These are phyloP conservation scores for Hippopotamyrus pictus DNA, from an alignment of 2,797 vertebrate genomes.

Conservation along the genomic window DNA sequence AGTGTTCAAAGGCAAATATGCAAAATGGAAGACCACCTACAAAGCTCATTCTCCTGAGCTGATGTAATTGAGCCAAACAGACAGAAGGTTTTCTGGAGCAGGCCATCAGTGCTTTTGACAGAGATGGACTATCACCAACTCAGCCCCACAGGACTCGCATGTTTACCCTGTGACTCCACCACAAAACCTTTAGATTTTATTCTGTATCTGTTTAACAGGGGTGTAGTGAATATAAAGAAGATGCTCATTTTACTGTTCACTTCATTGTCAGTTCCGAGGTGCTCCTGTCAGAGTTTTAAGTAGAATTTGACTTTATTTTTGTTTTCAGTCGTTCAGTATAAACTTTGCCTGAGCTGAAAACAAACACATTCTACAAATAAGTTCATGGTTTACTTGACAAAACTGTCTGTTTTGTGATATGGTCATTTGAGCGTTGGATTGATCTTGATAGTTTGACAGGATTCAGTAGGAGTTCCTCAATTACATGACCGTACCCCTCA, in stretches of 20 bases:
- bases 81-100: background rate
- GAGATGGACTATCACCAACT: background rate
- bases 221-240: background rate
- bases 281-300: background rate
- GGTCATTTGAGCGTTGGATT: background rate
- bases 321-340: background rate
- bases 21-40: background rate
- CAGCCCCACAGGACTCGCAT: background rate
- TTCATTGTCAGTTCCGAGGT: background rate
- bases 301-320: background rate
- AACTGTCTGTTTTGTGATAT: background rate
- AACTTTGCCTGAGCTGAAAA: background rate
- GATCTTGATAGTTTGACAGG: background rate
- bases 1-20: background rate
- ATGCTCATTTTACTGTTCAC: background rate
- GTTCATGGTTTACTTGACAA: background rate
- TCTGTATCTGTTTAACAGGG: background rate
- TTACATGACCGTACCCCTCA: background rate
- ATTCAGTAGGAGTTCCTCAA: background rate
- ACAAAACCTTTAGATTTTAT: background rate
- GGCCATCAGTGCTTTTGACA: background rate
- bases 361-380: too few species aligned
- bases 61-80: background rate
- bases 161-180: background rate
- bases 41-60: background rate